phyloP scores from a whole-genome alignment of 2,888 invertebrate genomes.

The Cephalotes varians region DNA sequence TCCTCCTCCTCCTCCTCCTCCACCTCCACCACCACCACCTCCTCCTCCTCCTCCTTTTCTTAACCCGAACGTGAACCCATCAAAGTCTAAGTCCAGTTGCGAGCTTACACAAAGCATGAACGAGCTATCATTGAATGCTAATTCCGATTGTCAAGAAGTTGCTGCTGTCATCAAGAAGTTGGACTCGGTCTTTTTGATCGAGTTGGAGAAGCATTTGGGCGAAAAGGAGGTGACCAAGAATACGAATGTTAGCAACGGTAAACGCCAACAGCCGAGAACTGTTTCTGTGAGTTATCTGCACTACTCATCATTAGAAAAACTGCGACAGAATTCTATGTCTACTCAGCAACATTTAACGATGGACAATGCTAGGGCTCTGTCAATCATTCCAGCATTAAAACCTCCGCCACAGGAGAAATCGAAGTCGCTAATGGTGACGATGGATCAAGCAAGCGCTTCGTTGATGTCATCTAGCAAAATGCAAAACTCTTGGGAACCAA shows the following conservation, averaged over 20 bases:
- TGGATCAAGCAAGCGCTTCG: slow-evolving; percentile 67
- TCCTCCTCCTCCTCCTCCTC: slow-evolving; percentile 70
- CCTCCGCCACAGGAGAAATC: slow-evolving; percentile 86
- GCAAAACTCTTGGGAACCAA: slow-evolving; percentile 83
- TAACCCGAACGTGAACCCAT: slow-evolving; percentile 80
- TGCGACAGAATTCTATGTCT: slow-evolving; percentile 67
- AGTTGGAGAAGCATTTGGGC: slow-evolving; percentile 89
- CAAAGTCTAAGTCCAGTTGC: slow-evolving; percentile 79
- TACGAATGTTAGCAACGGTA: slow-evolving; percentile 82
- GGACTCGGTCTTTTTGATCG: slow-evolving; percentile 88
- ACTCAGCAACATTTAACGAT: slow-evolving; percentile 3
- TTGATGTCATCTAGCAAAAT: slow-evolving; percentile 81
- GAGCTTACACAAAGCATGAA: slow-evolving; percentile 79
- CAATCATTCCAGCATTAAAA: slow-evolving; percentile 85
- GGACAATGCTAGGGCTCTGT: neutral
- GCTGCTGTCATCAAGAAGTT: slow-evolving; percentile 85
- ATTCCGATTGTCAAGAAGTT: slow-evolving; percentile 44
- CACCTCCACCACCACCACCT: slow-evolving; percentile 64
- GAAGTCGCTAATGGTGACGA: slow-evolving; percentile 77
- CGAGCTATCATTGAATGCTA: slow-evolving; percentile 61
- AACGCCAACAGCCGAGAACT: slow-evolving; percentile 49
- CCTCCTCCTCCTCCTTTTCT: slow-evolving; percentile 78
- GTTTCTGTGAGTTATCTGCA: slow-evolving; percentile 48
- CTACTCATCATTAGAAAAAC: slow-evolving; percentile 69
- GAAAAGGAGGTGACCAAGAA: slow-evolving; percentile 86